A percentile compares a stretch with the other conserved stretches of the same genome.
These are phyloP conservation scores for Kryptolebias ocellatus DNA, from an alignment of 2,797 vertebrate species.

Conservation along the genomic window DNA sequence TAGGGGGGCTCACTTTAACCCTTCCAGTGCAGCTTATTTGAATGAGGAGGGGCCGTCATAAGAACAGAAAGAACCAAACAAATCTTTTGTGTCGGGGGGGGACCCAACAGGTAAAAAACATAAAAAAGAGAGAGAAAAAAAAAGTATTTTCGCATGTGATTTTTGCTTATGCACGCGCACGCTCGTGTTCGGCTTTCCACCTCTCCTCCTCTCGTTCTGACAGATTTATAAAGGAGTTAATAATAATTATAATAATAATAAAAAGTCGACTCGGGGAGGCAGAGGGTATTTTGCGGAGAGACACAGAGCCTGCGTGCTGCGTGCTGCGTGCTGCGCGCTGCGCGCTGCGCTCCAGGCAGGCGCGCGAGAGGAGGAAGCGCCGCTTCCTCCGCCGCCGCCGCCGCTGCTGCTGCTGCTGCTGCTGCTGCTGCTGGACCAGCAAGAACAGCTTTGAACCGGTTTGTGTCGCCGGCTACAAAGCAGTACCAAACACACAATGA, in stretches of 20 bases:
- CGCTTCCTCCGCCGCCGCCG: conserved; percentile 13
- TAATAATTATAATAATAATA: not conserved
- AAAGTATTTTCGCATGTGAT: too few relatives aligned
- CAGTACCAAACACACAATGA: conserved; percentile 41
- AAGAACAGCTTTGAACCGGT: conserved; percentile 82
- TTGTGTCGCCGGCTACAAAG: conserved; percentile 64
- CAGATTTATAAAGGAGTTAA: too few relatives aligned
- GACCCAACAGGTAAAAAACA: too few relatives aligned
- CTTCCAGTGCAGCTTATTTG: not conserved
- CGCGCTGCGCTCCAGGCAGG: conserved; percentile 44
- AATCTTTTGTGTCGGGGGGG: too few relatives aligned
- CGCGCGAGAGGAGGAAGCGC: conserved; percentile 50
- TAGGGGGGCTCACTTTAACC: too few relatives aligned
- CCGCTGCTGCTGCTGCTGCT: conserved; percentile 32
- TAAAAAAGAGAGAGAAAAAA: too few relatives aligned
- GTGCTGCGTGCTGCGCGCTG: conserved; percentile 44
- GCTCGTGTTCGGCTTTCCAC: too few relatives aligned
- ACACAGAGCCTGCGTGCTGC: too few relatives aligned
- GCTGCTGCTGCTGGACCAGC: conserved; percentile 66
- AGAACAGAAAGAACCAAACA: not conserved
- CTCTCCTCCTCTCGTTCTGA: too few relatives aligned
- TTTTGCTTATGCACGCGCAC: too few relatives aligned
- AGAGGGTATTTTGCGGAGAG: not conserved
- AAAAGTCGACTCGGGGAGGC: not conserved
- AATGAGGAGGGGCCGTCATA: too few relatives aligned